Base-by-base conservation (phyloP, 2,888 invertebrate genomes). In the Ectropis crepuscularia region DNA sequence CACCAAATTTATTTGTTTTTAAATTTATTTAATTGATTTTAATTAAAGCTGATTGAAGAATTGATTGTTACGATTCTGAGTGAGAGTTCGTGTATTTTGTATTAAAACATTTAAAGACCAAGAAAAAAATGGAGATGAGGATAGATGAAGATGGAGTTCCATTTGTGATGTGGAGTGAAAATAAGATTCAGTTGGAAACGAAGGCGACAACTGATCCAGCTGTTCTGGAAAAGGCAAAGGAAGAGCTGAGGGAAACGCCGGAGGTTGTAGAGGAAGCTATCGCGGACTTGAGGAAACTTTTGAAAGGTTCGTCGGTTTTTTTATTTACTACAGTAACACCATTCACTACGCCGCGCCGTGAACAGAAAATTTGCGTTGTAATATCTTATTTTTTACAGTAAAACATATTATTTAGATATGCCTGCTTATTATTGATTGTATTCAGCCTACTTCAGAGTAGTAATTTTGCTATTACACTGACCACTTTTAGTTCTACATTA, bases 191-290 rank as follows among this genome's bases (percentile, higher is more conserved):
- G 63, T 83, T 96, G 69, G 96, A 97, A 71, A 89, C 94, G 16
- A 93, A 93, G 28, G 94, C 95, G 0, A 81, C 95, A 7, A 87
- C 87, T 0, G 94, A 95, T 48, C 93, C 94, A 39, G 88, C 89
- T 74, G 94, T 92, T 12, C 75, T 87, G 53, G 94, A 96, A 78
- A 95, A 94, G 73, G 96, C 97, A 0, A 89, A 89, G 73, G 91
- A 83, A 11, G 96, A 97, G 78, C 86, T 97, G 11, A 90, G 96
- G 64, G 97, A 97, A 84, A 94, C 95, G 0, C 95, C 95, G 0
- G 96, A 96, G 80, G 87, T 93, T 16, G 93, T 94, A 6, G 92
- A 94, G 64, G 83, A 93, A 65, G 95, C 95, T 12, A 81, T 96
- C 28, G 84, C 83, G 48, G 94, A 95, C 70, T 81, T 95, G 4